Base-by-base conservation (phyloP, 2,113 vertebrate species). In the Megaleporinus macrocephalus region DNA sequence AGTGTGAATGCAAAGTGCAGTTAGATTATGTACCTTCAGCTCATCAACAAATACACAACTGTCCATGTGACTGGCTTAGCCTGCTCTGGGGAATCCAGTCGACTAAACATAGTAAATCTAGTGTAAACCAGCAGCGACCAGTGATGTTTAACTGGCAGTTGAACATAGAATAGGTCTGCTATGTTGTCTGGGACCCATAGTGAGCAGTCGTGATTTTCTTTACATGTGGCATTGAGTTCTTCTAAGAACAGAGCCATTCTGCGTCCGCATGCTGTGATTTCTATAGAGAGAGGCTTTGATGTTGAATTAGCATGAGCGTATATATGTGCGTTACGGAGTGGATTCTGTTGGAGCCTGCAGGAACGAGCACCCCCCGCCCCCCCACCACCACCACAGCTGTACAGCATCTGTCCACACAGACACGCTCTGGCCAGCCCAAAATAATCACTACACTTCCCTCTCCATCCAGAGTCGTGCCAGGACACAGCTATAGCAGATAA, bases 361-460 rank as follows among this genome's bases (percentile, higher is more conserved):
- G 24, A 49, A 16, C 16, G 33, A 79, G 33, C 36, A 53, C 71
- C 55, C 47, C 16, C 3, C 7, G n/a, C n/a, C n/a, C n/a, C n/a
- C n/a, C n/a, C n/a, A n/a, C n/a, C n/a, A n/a, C n/a, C n/a, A n/a
- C 13, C 3, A 36, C 78, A 80, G 69, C 57, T 80, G 79, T 73
- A 59, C n/a, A 44, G 27, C 79, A 80, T 80, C 57, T 73, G 70
- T 73, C 78, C 44, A 26, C 44, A 36, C 24, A 53, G 44, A 22
- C 49, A 57, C 72, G 27, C 47, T 55, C 26, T 22, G 20, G 53
- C 7, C 55, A 53, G 51, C 49, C 33, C 44, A 49, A 63, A 70
- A 36, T 59, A 18, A 44, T 70, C 62, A 66, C 65, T 68, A 68
- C 65, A 68, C 63, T 18, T 10, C 16, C 47, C 6, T 55, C 22